Evolutionary conservation across 2,113 vertebrate species (phyloP).

Genomic region (Aix galericulata): DNA sequence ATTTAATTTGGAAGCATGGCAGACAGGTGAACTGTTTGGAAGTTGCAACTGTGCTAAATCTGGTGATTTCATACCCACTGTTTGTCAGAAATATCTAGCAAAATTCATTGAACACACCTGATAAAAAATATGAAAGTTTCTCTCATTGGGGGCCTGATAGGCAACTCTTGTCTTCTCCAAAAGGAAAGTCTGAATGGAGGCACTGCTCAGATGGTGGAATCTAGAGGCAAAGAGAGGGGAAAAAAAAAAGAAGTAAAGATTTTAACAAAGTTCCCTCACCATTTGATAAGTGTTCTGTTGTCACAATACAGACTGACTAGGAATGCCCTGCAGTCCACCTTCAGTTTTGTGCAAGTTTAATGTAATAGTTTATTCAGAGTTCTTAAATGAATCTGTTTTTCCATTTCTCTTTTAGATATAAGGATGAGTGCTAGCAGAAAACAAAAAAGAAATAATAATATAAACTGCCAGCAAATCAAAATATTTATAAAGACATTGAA

Average conservation of each 20-base stretch:
- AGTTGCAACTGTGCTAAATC: not conserved
- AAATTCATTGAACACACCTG: conserved; percentile 79
- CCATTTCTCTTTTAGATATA: not conserved
- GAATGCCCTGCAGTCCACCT: not conserved
- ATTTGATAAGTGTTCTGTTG: not conserved
- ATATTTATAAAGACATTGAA: fast-evolving
- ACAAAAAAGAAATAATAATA: not conserved
- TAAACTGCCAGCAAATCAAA: not conserved
- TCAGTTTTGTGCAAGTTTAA: not conserved
- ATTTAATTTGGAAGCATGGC: not conserved
- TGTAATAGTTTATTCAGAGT: not conserved
- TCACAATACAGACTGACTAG: not conserved
- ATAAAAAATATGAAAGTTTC: conserved; percentile 98
- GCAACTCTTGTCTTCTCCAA: conserved; percentile 95
- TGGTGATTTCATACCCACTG: not conserved
- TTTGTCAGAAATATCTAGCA: not conserved
- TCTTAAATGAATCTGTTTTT: not conserved
- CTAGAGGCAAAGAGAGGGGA: conserved; percentile 62
- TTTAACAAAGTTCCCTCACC: not conserved
- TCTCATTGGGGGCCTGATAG: conserved; percentile 86
- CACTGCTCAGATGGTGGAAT: conserved; percentile 88
- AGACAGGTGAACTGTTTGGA: not conserved
- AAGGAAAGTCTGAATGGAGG: conserved; percentile 93
- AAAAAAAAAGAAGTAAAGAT: not conserved
- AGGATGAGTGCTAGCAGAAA: not conserved